These are phyloP conservation scores for Acanthis flammea DNA, from an alignment of 2,797 vertebrate species.

Conservation along the genomic window DNA sequence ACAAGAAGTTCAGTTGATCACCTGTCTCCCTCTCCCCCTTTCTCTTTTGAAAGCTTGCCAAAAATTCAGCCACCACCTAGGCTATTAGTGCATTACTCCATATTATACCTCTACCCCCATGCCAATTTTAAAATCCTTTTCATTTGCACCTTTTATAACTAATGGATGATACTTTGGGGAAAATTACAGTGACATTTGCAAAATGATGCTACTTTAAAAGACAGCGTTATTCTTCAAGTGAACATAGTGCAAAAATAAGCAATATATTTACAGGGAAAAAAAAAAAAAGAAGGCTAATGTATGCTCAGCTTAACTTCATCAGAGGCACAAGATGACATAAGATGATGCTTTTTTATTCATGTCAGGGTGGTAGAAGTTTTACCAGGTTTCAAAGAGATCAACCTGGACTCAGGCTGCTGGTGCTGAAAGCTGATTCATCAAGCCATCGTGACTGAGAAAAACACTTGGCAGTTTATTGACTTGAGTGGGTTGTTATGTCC, in stretches of 20 bases:
- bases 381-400: background rate
- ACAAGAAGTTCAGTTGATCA: background rate
- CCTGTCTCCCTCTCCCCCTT: background rate
- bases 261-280: slow-evolving; percentile 20
- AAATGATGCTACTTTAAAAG: slow-evolving; percentile 68
- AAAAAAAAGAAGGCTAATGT: background rate
- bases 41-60: background rate
- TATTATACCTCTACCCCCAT: slow-evolving; percentile 5
- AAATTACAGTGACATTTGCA: slow-evolving; percentile 67
- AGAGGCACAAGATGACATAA: slow-evolving; percentile 13
- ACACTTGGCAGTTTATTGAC: slow-evolving; percentile 5
- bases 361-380: background rate
- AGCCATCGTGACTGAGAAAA: slow-evolving; percentile 12
- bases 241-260: slow-evolving; percentile 44
- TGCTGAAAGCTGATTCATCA: slow-evolving; percentile 41
- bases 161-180: slow-evolving; percentile 64
- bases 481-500: slow-evolving; percentile 9
- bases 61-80: slow-evolving; percentile 12
- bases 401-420: background rate
- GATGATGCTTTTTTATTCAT: slow-evolving; percentile 16
- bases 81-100: slow-evolving; percentile 34
- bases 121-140: slow-evolving; percentile 48
- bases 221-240: slow-evolving; percentile 41
- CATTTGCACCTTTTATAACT: slow-evolving; percentile 59
- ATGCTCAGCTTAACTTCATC: slow-evolving; percentile 16